A percentile compares a stretch with the other conserved stretches of the same genome.
These are phyloP conservation scores for Chondrosia reniformis DNA, from an alignment of 37 sponge, comb jelly and placozoan genomes.

Conservation along the genomic window DNA sequence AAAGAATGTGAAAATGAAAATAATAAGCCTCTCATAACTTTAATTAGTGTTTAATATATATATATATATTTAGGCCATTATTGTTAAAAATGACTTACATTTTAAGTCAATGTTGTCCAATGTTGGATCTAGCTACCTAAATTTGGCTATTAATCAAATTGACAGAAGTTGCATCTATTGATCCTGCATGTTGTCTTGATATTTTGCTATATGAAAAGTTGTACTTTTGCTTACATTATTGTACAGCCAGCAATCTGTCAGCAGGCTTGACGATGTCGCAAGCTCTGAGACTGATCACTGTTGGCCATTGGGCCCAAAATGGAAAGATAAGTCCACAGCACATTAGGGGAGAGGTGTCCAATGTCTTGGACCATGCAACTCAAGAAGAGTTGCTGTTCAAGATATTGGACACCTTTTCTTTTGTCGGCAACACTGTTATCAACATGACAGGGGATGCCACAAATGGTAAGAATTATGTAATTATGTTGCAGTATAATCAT, in stretches of 20 bases:
- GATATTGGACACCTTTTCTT: background rate
- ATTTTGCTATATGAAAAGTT: too few relatives aligned
- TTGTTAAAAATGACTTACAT: too few relatives aligned
- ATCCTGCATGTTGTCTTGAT: too few relatives aligned
- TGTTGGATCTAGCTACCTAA: too few relatives aligned
- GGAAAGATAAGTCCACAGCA: slow-evolving; percentile 1
- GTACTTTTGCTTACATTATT: too few relatives aligned
- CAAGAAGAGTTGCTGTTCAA: background rate
- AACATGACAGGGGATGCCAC: slow-evolving; percentile 16
- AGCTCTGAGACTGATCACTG: background rate
- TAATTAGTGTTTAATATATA: too few relatives aligned
- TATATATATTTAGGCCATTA: too few relatives aligned
- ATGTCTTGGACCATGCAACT: slow-evolving; percentile 8
- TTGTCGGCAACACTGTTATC: background rate
- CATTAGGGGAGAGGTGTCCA: slow-evolving; percentile 2
- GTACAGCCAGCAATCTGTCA: slow-evolving; percentile 13
- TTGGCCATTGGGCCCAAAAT: slow-evolving; percentile 18
- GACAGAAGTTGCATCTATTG: too few relatives aligned
- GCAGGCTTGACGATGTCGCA: background rate
- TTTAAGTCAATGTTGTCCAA: too few relatives aligned
- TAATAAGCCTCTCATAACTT: too few relatives aligned
- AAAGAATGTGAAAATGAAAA: too few relatives aligned
- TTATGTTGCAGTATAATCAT: background rate
- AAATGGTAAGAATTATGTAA: background rate
- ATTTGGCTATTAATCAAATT: too few relatives aligned